These are phyloP conservation scores for Megalopta genalis DNA, from an alignment of 1,140 invertebrate genomes.

Conservation along the genomic window DNA sequence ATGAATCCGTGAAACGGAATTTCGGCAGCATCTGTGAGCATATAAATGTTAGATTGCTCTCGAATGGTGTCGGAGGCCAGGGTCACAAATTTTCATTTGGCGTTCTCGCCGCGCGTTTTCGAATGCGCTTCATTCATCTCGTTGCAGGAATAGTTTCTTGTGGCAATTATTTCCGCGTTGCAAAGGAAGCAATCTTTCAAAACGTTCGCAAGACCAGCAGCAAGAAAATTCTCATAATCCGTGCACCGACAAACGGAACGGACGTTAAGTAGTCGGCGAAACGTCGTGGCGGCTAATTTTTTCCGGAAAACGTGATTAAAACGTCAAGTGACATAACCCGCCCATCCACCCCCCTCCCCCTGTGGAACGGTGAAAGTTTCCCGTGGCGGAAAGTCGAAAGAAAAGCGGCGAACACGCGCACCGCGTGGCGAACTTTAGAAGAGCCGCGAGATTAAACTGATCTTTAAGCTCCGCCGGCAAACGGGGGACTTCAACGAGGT, in stretches of 20 bases:
- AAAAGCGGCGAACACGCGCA: constrained; percentile 13
- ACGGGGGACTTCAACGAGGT: constrained; percentile 39
- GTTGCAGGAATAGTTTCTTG: neutral
- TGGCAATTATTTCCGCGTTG: neutral
- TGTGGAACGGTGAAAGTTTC: neutral
- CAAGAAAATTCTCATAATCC: neutral
- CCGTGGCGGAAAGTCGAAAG: neutral
- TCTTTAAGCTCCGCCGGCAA: constrained; percentile 42
- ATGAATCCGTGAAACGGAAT: too few relatives aligned
- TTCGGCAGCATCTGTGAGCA: too few relatives aligned
- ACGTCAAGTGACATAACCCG: too few relatives aligned
- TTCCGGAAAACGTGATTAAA: constrained; percentile 1
- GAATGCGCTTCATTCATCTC: neutral
- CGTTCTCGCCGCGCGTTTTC: too few relatives aligned
- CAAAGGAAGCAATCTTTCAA: neutral
- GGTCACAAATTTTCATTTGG: too few relatives aligned
- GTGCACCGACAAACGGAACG: neutral
- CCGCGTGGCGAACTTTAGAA: constrained; percentile 30
- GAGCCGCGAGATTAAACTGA: constrained; percentile 48
- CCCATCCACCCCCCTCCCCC: too few relatives aligned
- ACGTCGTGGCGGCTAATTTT: neutral
- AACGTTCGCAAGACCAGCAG: neutral
- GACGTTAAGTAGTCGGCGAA: neutral
- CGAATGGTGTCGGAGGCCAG: too few relatives aligned
- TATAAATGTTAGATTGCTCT: too few relatives aligned